Base-by-base conservation (phyloP, 1,140 invertebrate genomes). In the Teleopsis dalmanni region DNA sequence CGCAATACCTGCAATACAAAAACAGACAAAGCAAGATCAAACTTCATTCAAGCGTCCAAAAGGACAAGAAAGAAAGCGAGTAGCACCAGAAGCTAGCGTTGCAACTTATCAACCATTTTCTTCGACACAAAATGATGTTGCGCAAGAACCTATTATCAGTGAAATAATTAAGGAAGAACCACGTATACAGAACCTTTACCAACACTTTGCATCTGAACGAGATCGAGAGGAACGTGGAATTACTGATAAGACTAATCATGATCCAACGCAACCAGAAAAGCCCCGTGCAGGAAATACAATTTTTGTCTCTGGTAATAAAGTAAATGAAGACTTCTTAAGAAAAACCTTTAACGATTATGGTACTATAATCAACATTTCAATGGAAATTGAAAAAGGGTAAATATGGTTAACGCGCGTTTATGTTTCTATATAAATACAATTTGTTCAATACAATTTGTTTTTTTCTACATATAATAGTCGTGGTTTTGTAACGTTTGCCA, bases 401-500 rank as follows among this genome's bases (percentile, higher is more conserved):
- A 71, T n/a, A 19, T 43, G 14, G 14, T 11, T 19, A 22, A 14
- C 6, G 5, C 29, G 18, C 7, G 27, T 43, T 10, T 38, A 50
- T 48, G 31, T 53, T 5, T 40, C 23, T 41, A 36, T 16, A 25
- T 47, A 1, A 47, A n/a, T n/a, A n/a, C n/a, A n/a, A n/a, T 11
- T 42, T 18, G 36, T 44, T 43, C 23, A 18, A 37, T 40, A 36
- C 16, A 35, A n/a, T n/a, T 2, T 11, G 3, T n/a, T 8, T 27
- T 27, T 42, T 26, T 42, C 27, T 7, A 16, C 25, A n/a, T n/a
- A n/a, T 51, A 54, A 4, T 35, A 68, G 65, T 62, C 88, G 90
- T 64, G 91, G 88, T 9, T 95, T 94, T 75, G 80, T 97, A 7
- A 92, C 91, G 4, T 97, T 95, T 76, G 91, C 94, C 52, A 91